Evolutionary conservation across 2,888 invertebrate genomes (phyloP).

Genomic region (Oscheius sp.): DNA sequence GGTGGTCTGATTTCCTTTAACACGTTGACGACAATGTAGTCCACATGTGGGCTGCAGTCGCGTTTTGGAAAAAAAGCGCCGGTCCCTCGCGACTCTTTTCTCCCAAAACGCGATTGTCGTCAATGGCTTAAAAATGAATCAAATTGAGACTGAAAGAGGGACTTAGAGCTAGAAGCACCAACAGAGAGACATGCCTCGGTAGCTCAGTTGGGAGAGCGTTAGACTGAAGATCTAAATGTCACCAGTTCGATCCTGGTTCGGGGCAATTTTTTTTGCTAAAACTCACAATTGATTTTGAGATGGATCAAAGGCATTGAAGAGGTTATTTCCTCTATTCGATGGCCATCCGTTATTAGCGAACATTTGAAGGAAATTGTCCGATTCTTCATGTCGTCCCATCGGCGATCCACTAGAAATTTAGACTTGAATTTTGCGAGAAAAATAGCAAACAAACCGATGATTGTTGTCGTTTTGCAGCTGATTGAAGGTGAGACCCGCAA

Average conservation of each 20-base stretch:
- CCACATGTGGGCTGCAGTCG: no score
- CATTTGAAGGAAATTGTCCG: slow-evolving; percentile 9
- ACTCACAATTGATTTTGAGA: no score
- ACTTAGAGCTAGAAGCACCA: no score
- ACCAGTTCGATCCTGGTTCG: slow-evolving; percentile 63
- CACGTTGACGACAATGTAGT: no score
- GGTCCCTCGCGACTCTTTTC: no score
- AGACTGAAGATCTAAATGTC: slow-evolving; percentile 67
- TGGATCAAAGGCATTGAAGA: slow-evolving; percentile 6
- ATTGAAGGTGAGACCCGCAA: slow-evolving; percentile 5
- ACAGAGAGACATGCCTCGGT: slow-evolving; percentile 35
- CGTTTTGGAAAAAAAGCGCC: no score
- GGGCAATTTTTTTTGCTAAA: slow-evolving; percentile 41
- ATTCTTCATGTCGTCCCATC: background rate
- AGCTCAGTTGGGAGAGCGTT: slow-evolving; percentile 66
- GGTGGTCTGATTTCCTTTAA: no score
- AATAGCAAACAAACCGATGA: background rate
- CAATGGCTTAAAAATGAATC: no score
- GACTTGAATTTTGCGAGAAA: background rate
- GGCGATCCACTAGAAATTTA: background rate
- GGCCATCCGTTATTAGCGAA: slow-evolving; percentile 6
- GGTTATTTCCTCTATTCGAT: background rate
- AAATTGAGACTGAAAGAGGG: no score
- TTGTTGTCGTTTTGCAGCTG: background rate
- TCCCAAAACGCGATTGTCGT: no score